Conservation (phyloP, 1,140 invertebrate genomes). For the Bombus terrestris region DNA sequence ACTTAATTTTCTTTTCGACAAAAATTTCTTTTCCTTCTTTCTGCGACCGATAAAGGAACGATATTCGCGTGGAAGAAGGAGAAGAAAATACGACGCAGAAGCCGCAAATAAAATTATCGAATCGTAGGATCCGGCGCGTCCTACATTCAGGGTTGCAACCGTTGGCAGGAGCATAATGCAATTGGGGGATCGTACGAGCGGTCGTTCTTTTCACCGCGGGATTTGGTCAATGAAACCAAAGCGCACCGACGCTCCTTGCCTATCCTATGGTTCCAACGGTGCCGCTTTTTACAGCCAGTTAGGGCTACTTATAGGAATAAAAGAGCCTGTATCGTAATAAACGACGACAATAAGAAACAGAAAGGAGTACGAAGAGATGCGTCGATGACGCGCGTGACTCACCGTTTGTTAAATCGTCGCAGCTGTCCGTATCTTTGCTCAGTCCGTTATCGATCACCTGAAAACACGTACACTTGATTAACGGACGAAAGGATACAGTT, state of each 20-base stretch:
- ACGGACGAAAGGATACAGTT: conserved; percentile 37
- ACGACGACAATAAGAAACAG: conserved; percentile 1
- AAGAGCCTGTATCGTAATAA: conserved; percentile 4
- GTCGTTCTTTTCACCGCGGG: neutral
- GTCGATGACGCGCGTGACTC: conserved; percentile 60
- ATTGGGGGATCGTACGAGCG: neutral
- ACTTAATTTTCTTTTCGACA: too few species aligned
- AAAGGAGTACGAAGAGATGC: neutral
- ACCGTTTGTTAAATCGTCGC: conserved; percentile 74
- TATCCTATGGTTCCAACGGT: conserved; percentile 33
- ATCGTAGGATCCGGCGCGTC: neutral
- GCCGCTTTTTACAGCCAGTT: conserved; percentile 39
- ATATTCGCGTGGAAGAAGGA: neutral
- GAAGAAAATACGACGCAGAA: neutral
- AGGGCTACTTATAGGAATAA: conserved; percentile 32
- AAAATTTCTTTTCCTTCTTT: neutral
- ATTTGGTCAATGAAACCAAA: conserved; percentile 64
- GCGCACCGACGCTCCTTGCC: neutral
- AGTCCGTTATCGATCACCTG: conserved; percentile 77
- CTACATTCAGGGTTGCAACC: neutral
- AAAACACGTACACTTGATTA: conserved; percentile 63
- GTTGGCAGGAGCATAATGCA: neutral
- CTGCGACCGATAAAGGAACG: neutral
- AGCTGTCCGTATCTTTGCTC: conserved; percentile 68
- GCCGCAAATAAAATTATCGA: neutral